Evolutionary conservation across 2,888 invertebrate species (phyloP).

Genomic region (Seira musarum): DNA sequence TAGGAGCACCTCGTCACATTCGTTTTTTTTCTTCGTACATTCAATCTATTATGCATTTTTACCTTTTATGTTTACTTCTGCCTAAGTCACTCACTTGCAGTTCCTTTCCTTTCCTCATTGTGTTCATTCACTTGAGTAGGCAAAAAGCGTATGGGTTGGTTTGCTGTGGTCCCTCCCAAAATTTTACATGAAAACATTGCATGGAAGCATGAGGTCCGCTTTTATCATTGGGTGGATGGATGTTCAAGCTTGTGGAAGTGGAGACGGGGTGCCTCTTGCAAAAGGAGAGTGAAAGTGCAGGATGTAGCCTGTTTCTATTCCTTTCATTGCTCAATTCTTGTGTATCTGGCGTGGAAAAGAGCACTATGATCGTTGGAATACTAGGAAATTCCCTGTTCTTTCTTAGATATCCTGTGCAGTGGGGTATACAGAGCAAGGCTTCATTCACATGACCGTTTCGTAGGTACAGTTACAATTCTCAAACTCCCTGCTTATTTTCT

Average conservation of each 20-base stretch:
- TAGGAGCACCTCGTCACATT: background rate
- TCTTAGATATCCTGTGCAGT: no score
- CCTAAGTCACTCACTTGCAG: background rate
- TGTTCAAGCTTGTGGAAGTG: no score
- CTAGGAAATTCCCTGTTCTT: no score
- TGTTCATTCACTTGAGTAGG: background rate
- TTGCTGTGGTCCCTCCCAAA: background rate
- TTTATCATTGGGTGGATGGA: no score
- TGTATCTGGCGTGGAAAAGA: background rate
- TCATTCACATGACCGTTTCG: no score
- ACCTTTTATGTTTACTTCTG: background rate
- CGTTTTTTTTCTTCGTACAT: background rate
- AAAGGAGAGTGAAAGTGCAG: background rate
- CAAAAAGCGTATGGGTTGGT: background rate
- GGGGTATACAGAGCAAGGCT: no score
- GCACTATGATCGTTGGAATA: no score
- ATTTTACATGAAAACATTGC: no score
- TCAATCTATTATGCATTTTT: conserved; percentile 5
- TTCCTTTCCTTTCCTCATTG: background rate
- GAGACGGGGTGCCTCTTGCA: no score
- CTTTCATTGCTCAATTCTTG: conserved; percentile 10
- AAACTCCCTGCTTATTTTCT: background rate
- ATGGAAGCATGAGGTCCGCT: no score
- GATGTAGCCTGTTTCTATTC: background rate
- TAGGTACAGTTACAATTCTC: background rate